Evolutionary conservation across 1,140 invertebrate genomes (phyloP), one percentile per base, ranked within the genome.

Genomic region (Harpegnathos saltator): DNA sequence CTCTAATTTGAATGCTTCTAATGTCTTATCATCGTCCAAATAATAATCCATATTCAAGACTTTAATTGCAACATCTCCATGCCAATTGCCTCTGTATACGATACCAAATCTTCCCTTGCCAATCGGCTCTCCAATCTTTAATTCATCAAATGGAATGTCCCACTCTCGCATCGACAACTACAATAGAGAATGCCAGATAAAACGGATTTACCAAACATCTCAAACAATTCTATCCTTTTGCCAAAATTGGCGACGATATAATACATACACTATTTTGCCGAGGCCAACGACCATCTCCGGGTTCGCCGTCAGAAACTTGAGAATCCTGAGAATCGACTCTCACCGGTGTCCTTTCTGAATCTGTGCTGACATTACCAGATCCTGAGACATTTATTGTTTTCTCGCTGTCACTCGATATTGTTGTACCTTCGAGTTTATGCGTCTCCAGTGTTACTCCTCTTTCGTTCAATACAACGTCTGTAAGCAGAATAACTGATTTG

Each of bases 41-140:
- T 98, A 97, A 91, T 94, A 93, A 92, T 98, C 97, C 96, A 99
- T 98, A 93, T 99, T 98, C 69, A 99, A 95, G 88, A 99, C 96
- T 95, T 99, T 99, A 74, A 99, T 98, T n/a, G 99, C 99, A 48
- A 99, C 99, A 94, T 98, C 98, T 1, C 99, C 99, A 95, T 99
- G 99, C 99, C 99, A 99, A 90, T 98, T 97, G 58, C 98, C 99
- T 89, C 98, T 96, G 93, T 98, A 98, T 24, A 99, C 99, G 12
- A 97, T 98, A 59, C 98, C 98, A 95, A 99, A 99, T 82, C 98
- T 96, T 15, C 98, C 99, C 29, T 96, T 97, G 26, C 99, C 99
- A 85, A 99, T 97, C 83, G 96, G 95, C 84, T 99, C 98, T 62
- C 96, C 96, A 90, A 99, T 96, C 87, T 96, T 96, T 63, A 99